Percentiles rank a stretch among this genome's conserved stretches.
phyloP scores from a whole-genome alignment of 2,113 vertebrate genomes.

The Chaetura pelagica region DNA sequence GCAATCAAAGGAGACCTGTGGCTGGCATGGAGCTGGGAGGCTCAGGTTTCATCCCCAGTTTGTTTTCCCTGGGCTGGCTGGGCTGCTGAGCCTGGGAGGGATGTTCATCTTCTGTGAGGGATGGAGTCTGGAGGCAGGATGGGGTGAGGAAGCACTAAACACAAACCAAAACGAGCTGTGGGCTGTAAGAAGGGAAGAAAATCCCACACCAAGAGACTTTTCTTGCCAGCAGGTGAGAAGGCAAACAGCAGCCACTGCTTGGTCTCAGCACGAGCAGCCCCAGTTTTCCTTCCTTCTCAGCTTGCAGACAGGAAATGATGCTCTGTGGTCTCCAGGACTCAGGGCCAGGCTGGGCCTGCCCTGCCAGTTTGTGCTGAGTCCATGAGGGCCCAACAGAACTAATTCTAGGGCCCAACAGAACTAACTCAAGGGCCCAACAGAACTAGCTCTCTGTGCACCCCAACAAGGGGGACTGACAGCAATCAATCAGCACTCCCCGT shows the following conservation, averaged over 20 bases:
- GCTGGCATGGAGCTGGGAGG: background rate
- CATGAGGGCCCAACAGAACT: background rate
- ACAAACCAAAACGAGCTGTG: background rate
- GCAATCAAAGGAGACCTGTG: background rate
- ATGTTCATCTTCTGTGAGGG: background rate
- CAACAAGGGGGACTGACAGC: background rate
- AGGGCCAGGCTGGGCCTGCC: background rate
- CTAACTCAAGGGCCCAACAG: background rate
- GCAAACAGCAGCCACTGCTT: background rate
- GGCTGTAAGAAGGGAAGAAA: too few species aligned
- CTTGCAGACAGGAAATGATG: background rate
- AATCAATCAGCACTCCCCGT: background rate
- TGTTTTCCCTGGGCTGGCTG: background rate
- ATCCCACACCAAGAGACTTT: background rate
- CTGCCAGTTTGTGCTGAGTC: background rate
- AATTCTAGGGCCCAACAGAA: background rate
- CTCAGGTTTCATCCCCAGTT: background rate
- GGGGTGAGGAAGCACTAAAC: background rate
- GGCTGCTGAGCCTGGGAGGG: background rate
- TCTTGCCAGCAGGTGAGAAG: background rate
- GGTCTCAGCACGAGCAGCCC: background rate
- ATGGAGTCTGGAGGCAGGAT: background rate
- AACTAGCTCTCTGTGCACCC: background rate
- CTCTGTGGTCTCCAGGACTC: background rate
- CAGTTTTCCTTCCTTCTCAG: background rate